Evolutionary conservation across 1,140 invertebrate genomes (phyloP), one percentile per base, ranked within the genome.

Genomic region (Anastrepha ludens): DNA sequence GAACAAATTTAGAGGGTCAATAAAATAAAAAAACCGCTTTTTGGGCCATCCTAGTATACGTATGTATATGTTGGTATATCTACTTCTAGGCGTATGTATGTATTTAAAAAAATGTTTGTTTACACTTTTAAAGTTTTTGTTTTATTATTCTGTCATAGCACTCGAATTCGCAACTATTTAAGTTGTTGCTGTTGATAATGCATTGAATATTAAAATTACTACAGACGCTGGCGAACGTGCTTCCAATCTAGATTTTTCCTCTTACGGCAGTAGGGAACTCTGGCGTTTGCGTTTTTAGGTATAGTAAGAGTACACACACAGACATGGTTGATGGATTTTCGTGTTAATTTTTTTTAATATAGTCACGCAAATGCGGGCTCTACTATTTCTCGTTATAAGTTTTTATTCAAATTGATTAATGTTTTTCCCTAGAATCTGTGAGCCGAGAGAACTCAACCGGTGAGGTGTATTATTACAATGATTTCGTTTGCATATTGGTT

Each of bases 161-260:
- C 29, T 29, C 50, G 11, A 8, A 55, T 1, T 55, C 6, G 50
- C 50, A 55, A 55, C 50, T 55, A 6, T 41, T 74, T 74, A 44
- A 74, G 15, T 74, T 44, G 15, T 5, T 17, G 41, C 41, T 47
- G 7, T 15, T 47, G 74, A 47, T 29, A 81, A 17, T 11, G 9
- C 50, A 55, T 81, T 2, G 47, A 81, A 81, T 81, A 81, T 81
- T 20, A 81, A 81, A 81, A 81, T 55, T 6, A 47, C 47, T 41
- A 29, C 17, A 17, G 70, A 74, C 44, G 50, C 39, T 44, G 13
- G 7, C 41, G 74, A n/a, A 81, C 74, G 74, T 81, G 74, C 29
- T 81, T 81, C 7, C 44, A 55, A 81, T 81, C 29, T 44, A 81
- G 55, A 81, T 29, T 81, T 29, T 81, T 17, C n/a, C n/a, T 55